Base-by-base conservation (phyloP, 2,888 invertebrate species). In the Congeria kusceri region DNA sequence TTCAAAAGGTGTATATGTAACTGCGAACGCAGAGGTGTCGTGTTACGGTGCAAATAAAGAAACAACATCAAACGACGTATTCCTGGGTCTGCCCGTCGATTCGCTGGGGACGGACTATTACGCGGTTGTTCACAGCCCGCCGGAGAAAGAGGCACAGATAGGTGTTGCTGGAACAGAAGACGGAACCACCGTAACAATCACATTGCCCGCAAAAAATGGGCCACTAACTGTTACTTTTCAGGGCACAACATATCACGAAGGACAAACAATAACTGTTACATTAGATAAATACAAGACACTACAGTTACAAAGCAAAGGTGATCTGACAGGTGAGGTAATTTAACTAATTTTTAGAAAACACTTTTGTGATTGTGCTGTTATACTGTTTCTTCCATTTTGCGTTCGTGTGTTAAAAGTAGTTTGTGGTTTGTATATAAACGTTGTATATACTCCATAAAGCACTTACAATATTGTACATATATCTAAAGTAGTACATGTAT, bases 11-110 rank as follows among this genome's bases (percentile, higher is more conserved):
- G 61, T 88, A 25, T 80, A 79, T n/a, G 71, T 87, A 11, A 67
- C 70, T 13, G 82, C 87, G 0, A 78, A 81, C 58, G 80, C 79
- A 0, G 86, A 86, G 29, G 78, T 87, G 0, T 83, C 85, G 2
- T 79, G 83, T 29, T 87, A 87, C 61, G 86, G 84, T 23, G 82
- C 84, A 13, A 87, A 87, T 59, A 86, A 85, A 77, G 83, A 86
- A 59, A 77, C 69, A 0, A 59, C 77, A n/a, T 86, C 86, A 0
- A 83, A 83, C 64, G 87, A 87, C 63, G 85, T 83, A 7, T 87
- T 77, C 27, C 70, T 87, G 1, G 85, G 81, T 1, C 66, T 87
- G 3, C 87, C 87, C 1, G 77, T 76, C 3, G 86, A 87, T 56
- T 83, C 85, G 3, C 64, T 86, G 13, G 86, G 86, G 11, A 84